phyloP scores from a whole-genome alignment of 2,888 invertebrate species.

The Meghimatium bilineatum region DNA sequence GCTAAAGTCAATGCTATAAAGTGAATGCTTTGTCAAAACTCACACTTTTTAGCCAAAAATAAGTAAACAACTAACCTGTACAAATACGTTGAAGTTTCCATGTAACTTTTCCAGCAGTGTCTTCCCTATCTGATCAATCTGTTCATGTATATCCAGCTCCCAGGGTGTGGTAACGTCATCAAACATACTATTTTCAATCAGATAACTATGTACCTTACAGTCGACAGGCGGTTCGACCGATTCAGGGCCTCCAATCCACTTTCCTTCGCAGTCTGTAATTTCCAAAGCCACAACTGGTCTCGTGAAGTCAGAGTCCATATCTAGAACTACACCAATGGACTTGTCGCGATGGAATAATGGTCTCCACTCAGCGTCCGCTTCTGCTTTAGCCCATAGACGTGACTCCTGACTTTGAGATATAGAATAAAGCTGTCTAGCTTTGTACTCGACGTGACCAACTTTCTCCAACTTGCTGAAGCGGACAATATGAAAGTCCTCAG shows the following conservation, averaged over 20 bases:
- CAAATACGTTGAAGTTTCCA: slow-evolving; percentile 67
- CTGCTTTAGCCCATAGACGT: slow-evolving; percentile 70
- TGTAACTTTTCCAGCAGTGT: slow-evolving; percentile 68
- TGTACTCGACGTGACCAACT: slow-evolving; percentile 72
- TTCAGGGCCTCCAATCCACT: slow-evolving; percentile 65
- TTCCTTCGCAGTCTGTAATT: slow-evolving; percentile 56
- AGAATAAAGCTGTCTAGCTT: slow-evolving; percentile 65
- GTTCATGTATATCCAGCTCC: slow-evolving; percentile 73
- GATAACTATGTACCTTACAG: slow-evolving; percentile 58
- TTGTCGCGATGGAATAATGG: slow-evolving; percentile 67
- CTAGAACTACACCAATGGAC: slow-evolving; percentile 66
- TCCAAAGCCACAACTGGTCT: slow-evolving; percentile 68
- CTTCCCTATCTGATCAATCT: slow-evolving; percentile 71
- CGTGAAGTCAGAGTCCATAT: slow-evolving; percentile 71
- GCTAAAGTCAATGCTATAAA: too few relatives aligned
- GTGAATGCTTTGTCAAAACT: not conserved
- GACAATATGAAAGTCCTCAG: slow-evolving; percentile 71
- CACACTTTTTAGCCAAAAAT: not conserved
- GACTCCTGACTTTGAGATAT: slow-evolving; percentile 59
- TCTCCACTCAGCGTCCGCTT: slow-evolving; percentile 70
- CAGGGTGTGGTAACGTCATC: slow-evolving; percentile 69
- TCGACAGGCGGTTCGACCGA: slow-evolving; percentile 54
- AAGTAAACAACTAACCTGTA: slow-evolving; percentile 51
- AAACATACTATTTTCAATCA: slow-evolving; percentile 69
- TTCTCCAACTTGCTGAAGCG: slow-evolving; percentile 73